Evolutionary conservation across 1,140 invertebrate genomes (phyloP).

Genomic region (Lordiphosa stackelbergi): DNA sequence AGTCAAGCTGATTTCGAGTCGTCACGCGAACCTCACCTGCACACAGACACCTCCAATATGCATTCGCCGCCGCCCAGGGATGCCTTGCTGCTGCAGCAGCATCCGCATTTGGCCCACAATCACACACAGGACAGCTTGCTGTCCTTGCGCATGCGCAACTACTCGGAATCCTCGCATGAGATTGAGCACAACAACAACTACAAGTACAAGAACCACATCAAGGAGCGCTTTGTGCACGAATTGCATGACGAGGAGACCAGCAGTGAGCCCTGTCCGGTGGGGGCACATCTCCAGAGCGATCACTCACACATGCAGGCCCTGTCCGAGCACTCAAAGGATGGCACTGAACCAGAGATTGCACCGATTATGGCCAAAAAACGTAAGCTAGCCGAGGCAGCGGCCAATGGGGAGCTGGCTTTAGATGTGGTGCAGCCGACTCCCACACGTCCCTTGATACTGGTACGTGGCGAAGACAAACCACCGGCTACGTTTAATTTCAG

Average conservation of each 20-base stretch:
- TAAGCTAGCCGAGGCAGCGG: conserved; percentile 63
- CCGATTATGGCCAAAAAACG: conserved; percentile 74
- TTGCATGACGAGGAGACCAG: conserved; percentile 72
- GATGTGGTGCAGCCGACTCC: conserved; percentile 25
- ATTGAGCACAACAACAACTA: conserved; percentile 82
- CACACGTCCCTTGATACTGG: conserved; percentile 28
- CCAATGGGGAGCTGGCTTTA: conserved; percentile 43
- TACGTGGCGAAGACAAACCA: conserved; percentile 47
- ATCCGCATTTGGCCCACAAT: conserved; percentile 54
- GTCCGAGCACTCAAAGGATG: conserved; percentile 75
- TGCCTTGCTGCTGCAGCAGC: conserved; percentile 48
- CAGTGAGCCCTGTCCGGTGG: conserved; percentile 58
- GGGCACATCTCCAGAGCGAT: conserved; percentile 63
- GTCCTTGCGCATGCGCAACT: conserved; percentile 71
- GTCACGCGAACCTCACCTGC: conserved; percentile 65
- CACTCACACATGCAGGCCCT: conserved; percentile 65
- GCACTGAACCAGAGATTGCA: conserved; percentile 70
- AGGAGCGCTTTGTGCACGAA: conserved; percentile 85
- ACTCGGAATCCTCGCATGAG: conserved; percentile 77
- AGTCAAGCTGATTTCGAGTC: conserved; percentile 76
- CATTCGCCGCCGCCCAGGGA: conserved; percentile 72
- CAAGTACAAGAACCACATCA: conserved; percentile 97
- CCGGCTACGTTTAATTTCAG: conserved; percentile 58
- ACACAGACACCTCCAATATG: conserved; percentile 75
- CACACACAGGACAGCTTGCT: conserved; percentile 53